Evolutionary conservation across 2,797 vertebrate genomes (phyloP), one percentile per base, ranked within the genome.

Genomic region (Hippopotamyrus pictus): DNA sequence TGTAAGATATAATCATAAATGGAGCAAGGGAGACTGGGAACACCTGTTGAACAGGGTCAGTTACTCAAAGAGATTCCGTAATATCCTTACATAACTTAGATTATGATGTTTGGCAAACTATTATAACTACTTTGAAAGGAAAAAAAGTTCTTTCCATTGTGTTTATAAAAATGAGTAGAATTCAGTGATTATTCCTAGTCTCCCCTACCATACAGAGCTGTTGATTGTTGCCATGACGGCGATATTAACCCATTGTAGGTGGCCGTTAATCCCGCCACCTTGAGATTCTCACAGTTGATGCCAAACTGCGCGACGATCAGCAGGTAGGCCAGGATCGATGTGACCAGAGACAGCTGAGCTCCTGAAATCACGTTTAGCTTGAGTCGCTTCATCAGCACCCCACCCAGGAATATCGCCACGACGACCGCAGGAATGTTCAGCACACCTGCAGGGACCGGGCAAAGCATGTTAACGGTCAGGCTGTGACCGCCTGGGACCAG

Each of bases 341-440:
- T 94, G 87, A 91, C 94, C 14, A 96, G 96, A 5, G 94, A 96
- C 53, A 97, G 89, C 92, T 97, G 96, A 53, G 96, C 96, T 76
- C 96, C 96, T 3, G 96, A 95, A 51, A 97, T 94, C 83, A 97
- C 92, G 8, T 95, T 94, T 84, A 97, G 92, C 90, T 96, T 97
- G 89, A 96, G 97, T 88, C 95, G 94, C 92, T 96, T 97, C 97
- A 97, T 97, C 90, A 97, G 90, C 89, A 97, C 93, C 14, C 97
- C 97, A 0, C 97, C 97, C 37, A 96, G 90, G 83, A 97, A 95
- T 91, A 97, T 97, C 57, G 97, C 96, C 89, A 96, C 57, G 0
- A 97, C 95, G 48, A 97, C 92, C 3, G 94, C 95, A 0, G 97
- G 96, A 89, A 97, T 93, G 91, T 96, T 96, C 91, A 96, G 89